These are phyloP conservation scores for Leucoma salicis DNA, from an alignment of 2,888 invertebrate species.

Conservation along the genomic window DNA sequence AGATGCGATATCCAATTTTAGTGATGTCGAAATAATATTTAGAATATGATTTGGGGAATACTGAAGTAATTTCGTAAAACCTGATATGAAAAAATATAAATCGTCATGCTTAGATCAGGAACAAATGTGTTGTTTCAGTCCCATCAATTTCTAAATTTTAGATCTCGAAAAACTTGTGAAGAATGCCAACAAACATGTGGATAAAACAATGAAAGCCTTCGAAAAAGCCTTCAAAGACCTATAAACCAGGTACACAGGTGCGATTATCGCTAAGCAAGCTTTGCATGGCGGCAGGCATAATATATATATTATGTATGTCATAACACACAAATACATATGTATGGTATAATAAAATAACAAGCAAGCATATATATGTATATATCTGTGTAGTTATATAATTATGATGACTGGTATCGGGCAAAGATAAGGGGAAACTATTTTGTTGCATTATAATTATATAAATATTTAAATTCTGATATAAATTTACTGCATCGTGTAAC, in stretches of 20 bases:
- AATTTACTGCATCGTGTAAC: too few species aligned
- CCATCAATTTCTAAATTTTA: constrained; percentile 29
- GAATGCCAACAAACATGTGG: constrained; percentile 55
- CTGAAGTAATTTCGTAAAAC: too few species aligned
- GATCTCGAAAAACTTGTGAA: constrained; percentile 53
- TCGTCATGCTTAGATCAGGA: too few species aligned
- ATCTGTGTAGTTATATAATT: not conserved
- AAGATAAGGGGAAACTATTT: not conserved
- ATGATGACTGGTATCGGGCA: not conserved
- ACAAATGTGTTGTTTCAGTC: too few species aligned
- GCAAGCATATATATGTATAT: not conserved
- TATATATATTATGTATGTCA: constrained; percentile 8
- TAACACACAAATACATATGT: constrained; percentile 4
- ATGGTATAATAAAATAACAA: constrained; percentile 1
- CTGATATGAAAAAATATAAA: too few species aligned
- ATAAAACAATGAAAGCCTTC: constrained; percentile 61
- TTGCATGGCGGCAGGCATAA: constrained; percentile 46
- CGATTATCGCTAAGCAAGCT: constrained; percentile 38
- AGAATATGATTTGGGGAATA: too few species aligned
- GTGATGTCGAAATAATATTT: too few species aligned
- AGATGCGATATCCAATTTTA: too few species aligned
- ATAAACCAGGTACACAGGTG: constrained; percentile 43
- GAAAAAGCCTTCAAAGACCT: constrained; percentile 58
- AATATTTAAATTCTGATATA: too few species aligned
- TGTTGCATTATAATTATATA: not conserved